Evolutionary conservation across 2,888 invertebrate genomes (phyloP).

Genomic region (Apocheima hispidaria): DNA sequence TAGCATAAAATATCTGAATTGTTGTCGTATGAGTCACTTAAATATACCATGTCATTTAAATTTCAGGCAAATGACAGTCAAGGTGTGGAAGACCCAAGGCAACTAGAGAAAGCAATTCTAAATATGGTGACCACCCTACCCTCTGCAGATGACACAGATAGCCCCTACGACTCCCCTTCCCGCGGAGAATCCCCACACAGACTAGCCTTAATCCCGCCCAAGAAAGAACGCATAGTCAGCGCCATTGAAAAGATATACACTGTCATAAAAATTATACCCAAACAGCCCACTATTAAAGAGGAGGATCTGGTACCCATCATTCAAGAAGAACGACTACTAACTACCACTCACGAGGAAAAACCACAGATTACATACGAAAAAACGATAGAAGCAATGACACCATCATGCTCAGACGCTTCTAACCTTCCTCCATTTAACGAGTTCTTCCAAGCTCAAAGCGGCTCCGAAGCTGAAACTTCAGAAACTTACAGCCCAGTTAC

Average conservation of each 20-base stretch:
- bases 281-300: slow-evolving; percentile 8
- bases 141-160: slow-evolving; percentile 42
- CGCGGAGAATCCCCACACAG: slow-evolving; percentile 39
- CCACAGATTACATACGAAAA: background rate
- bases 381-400: background rate
- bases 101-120: slow-evolving; percentile 89
- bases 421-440: background rate
- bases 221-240: slow-evolving; percentile 66
- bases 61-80: slow-evolving; percentile 54
- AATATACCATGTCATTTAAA: background rate
- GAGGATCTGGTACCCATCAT: background rate
- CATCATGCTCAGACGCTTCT: background rate
- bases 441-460: slow-evolving; percentile 3
- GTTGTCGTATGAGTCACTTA: too few relatives aligned
- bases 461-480: slow-evolving; percentile 6
- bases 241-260: slow-evolving; percentile 72
- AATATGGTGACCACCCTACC: slow-evolving; percentile 83
- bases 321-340: background rate
- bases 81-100: slow-evolving; percentile 87
- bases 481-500: slow-evolving; percentile 6
- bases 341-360: background rate
- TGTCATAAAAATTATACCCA: slow-evolving; percentile 57
- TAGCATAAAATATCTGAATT: too few relatives aligned
- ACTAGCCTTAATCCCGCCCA: slow-evolving; percentile 68
- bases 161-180: slow-evolving; percentile 24